These are phyloP conservation scores for Sebastes trivittatus DNA, from an alignment of 2,797 vertebrate species.

Conservation along the genomic window DNA sequence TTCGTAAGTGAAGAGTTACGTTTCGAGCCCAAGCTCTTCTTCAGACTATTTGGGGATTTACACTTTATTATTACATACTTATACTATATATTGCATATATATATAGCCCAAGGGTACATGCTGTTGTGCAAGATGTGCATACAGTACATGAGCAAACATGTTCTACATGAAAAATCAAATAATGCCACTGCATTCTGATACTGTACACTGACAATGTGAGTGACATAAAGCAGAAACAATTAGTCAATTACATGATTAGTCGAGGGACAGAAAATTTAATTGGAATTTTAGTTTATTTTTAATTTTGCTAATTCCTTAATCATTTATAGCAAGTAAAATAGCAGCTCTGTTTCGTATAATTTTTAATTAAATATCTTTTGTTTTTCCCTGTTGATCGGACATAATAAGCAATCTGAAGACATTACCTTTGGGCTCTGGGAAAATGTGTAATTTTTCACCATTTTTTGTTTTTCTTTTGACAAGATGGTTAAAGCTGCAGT, in stretches of 20 bases:
- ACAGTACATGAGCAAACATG: not conserved
- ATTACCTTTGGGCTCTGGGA: not conserved
- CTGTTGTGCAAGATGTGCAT: too few relatives aligned
- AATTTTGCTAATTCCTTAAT: not conserved
- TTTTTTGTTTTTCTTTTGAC: not conserved
- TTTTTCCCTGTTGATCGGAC: not conserved
- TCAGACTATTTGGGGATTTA: too few relatives aligned
- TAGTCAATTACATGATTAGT: not conserved
- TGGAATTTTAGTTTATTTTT: not conserved
- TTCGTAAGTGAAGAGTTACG: too few relatives aligned
- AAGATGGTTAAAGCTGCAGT: not conserved
- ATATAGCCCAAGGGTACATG: not conserved
- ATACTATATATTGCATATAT: too few relatives aligned
- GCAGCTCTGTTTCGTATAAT: not conserved
- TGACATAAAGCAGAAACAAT: conserved; percentile 15
- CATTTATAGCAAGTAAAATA: not conserved
- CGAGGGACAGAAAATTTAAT: not conserved
- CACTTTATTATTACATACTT: too few relatives aligned
- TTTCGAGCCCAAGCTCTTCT: too few relatives aligned
- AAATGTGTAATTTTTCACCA: not conserved
- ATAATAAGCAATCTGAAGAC: not conserved
- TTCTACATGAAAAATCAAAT: too few relatives aligned
- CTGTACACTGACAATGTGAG: not conserved
- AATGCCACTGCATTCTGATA: not conserved
- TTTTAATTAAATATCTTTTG: not conserved